Base-by-base conservation (phyloP, 1,140 invertebrate genomes). In the Brachionus paranguensis region DNA sequence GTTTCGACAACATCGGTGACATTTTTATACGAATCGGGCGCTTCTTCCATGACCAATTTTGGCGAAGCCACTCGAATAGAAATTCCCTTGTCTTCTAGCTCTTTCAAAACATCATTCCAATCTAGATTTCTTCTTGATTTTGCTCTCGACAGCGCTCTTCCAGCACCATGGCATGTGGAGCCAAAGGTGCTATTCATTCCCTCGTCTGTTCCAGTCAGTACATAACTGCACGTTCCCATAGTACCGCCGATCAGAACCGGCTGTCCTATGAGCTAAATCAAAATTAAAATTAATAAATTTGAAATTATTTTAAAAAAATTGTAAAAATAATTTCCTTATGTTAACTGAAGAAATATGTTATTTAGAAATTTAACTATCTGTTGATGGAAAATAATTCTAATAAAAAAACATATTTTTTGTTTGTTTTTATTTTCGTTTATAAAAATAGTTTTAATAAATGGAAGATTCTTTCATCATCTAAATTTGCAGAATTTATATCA, bases 201-300 rank as follows among this genome's bases (percentile, higher is more conserved):
- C 87, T 94, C 92, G 88, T 97, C 94, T 50, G 97, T 98, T 17
- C 96, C 98, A 45, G 97, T 99, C 12, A 99, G 90, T 3, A 99
- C 96, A 90, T 99, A 99, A 88, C 96, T 98, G 87, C 97, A 99
- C 1, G 98, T 99, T 27, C 98, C 98, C 98, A 99, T 99, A 11
- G 97, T 98, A 68, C 98, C 98, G 72, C 83, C 83, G 20, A 99
- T 99, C 8, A 99, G 90, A 12, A 99, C 97, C 4, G 98, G 98
- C 88, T 99, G 98, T 0, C 98, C 97, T 41, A 95, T 98, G 76
- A 98, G 88, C 90, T 98, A 4, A 76, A 60, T 20, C 76, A 45
- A 81, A 41, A 72, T 55, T 79, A 78, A 47, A 84, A 20, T 60
- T 29, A 83, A 43, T 47, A 14, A n/a, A 24, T 37, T 37, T 37